Percentiles rank a stretch among this genome's conserved stretches.
Conservation (phyloP, 2,113 vertebrate genomes). For the Guaruba guarouba region DNA sequence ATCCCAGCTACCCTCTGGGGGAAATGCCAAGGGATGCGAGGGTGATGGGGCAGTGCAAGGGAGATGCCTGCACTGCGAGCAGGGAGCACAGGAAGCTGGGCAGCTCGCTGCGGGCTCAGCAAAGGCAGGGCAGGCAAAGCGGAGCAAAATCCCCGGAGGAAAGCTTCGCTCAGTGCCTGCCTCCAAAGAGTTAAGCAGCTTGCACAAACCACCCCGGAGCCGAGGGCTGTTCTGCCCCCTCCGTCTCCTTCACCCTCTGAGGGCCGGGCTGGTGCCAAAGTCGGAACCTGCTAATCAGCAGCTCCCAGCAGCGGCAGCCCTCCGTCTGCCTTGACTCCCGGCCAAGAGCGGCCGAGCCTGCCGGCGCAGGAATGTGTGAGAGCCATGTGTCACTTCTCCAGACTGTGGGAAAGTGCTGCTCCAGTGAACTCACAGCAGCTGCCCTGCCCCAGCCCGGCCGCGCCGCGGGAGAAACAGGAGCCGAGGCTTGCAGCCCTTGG, state of each 20-base stretch:
- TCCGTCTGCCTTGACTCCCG: slow-evolving; percentile 71
- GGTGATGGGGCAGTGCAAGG: rapidly evolving
- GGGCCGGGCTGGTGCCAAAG: slow-evolving; percentile 75
- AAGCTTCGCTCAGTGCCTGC: not conserved
- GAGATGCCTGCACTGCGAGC: not conserved
- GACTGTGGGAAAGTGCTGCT: slow-evolving; percentile 99
- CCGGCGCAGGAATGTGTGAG: slow-evolving; percentile 94
- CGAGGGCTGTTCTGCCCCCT: slow-evolving; percentile 36
- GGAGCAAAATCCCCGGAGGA: not conserved
- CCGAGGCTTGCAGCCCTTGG: slow-evolving; percentile 79
- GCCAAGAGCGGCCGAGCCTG: slow-evolving; percentile 80
- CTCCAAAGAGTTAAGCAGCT: slow-evolving; percentile 11
- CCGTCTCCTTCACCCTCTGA: slow-evolving; percentile 65
- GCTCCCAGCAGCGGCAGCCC: slow-evolving; percentile 68
- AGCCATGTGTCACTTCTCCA: slow-evolving; percentile 97
- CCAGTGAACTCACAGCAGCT: slow-evolving; percentile 89
- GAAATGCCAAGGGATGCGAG: rapidly evolving
- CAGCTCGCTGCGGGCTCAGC: not conserved
- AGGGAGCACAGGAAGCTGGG: not conserved
- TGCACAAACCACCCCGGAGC: not conserved
- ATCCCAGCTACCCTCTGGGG: rapidly evolving
- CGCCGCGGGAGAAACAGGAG: slow-evolving; percentile 79
- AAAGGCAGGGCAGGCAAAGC: not conserved
- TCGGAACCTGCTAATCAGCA: slow-evolving; percentile 79
- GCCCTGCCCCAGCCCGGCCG: slow-evolving; percentile 78